These are phyloP conservation scores for Apolygus lucorum DNA, from an alignment of 1,140 invertebrate genomes.

Conservation along the genomic window DNA sequence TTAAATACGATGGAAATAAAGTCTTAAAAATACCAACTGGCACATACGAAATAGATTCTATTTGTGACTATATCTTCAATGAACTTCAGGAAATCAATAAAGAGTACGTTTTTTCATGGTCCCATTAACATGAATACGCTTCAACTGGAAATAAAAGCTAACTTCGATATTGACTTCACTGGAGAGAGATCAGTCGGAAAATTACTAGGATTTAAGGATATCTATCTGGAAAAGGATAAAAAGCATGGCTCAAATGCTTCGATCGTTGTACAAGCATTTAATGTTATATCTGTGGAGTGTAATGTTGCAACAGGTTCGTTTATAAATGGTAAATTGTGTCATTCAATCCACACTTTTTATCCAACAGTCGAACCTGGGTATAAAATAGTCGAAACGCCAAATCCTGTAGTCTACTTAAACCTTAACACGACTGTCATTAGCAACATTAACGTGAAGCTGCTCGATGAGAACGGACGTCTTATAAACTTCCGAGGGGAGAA, in stretches of 20 bases:
- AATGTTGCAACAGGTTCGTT: constrained; percentile 32
- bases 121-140: constrained; percentile 5
- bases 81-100: background rate
- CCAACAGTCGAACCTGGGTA: constrained; percentile 33
- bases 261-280: constrained; percentile 21
- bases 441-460: constrained; percentile 29
- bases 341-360: constrained; percentile 37
- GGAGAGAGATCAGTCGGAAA: background rate
- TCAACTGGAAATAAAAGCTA: constrained; percentile 14
- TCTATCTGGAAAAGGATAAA: background rate
- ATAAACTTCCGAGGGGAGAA: too few species aligned
- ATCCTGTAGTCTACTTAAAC: constrained; percentile 30
- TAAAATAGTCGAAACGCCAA: constrained; percentile 35
- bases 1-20: background rate
- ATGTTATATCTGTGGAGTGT: constrained; percentile 24
- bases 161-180: too few species aligned
- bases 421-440: constrained; percentile 27
- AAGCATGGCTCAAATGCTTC: background rate
- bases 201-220: too few species aligned
- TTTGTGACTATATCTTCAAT: background rate
- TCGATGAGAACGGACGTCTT: too few species aligned
- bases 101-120: background rate
- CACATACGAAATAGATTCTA: background rate
- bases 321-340: constrained; percentile 33
- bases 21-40: constrained; percentile 1